Evolutionary conservation across 2,888 invertebrate genomes (phyloP), one percentile per base, ranked within the genome.

Genomic region (Amblyjoppa fuscipennis): DNA sequence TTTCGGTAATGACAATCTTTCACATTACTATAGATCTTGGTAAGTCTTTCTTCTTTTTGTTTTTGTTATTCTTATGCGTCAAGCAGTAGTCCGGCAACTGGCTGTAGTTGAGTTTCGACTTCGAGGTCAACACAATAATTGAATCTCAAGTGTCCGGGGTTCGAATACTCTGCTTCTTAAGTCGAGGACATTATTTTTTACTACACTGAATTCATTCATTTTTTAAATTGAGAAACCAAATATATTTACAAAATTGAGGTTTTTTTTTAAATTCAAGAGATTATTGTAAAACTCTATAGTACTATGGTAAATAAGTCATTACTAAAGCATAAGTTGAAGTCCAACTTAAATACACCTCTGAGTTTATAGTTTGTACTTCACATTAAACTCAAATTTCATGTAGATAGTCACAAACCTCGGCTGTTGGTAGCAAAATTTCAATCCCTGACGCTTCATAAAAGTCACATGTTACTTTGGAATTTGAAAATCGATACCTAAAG

Each of bases 1-100:
- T 92, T 91, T 66, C 89, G 90, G 89, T 92, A 92, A 91, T 91
- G 92, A 93, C 92, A 93, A 93, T 93, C 92, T 91, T 91, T 85
- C 81, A 86, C 82, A 78, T 83, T 87, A 87, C 81, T 87, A 85
- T 84, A 88, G 74, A 85, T 91, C 90, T 90, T 84, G 73, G 81
- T 86, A 88, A 89, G 85, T 83, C 82, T 64, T 41, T 61, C n/a
- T 51, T 75, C 51, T 69, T 74, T 28, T 73, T 56, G 53, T 78
- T 9, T 56, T 78, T 25, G 41, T 68, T 11, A 69, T 75, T 77
- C 6, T 13, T 41, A 59, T 25, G 38, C 61, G 49, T 59, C 45
- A 61, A 13, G 74, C 64, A 64, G 31, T 64, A 64, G 34, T 64
- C 64, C n/a, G 64, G 16, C n/a, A 28, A 28, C 49, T 64, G 56